Percentiles rank a stretch among this genome's conserved stretches.
Evolutionary conservation across 2,888 invertebrate species (phyloP).

Genomic region (Furcula furcula): DNA sequence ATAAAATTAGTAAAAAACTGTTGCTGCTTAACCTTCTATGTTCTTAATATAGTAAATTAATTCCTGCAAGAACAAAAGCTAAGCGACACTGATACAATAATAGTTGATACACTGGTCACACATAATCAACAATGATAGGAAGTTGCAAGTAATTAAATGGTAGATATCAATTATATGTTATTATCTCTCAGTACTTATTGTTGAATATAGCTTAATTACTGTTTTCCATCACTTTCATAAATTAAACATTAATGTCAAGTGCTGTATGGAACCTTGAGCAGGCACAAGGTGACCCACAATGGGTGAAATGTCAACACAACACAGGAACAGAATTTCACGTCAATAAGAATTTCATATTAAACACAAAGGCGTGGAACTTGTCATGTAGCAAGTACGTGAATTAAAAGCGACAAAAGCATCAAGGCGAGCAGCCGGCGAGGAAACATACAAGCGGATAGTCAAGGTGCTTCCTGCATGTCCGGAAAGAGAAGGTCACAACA

Average conservation of each 20-base stretch:
- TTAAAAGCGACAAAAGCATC: slow-evolving; percentile 63
- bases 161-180: slow-evolving; percentile 28
- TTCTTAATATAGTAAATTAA: not conserved
- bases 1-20: too few species aligned
- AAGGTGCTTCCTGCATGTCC: slow-evolving; percentile 81
- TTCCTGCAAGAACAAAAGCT: slow-evolving; percentile 7
- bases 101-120: slow-evolving; percentile 17
- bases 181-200: slow-evolving; percentile 29
- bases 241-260: slow-evolving; percentile 71
- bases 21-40: not conserved
- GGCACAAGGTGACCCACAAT: slow-evolving; percentile 73
- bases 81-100: slow-evolving; percentile 6
- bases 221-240: slow-evolving; percentile 43
- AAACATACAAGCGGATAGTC: slow-evolving; percentile 72
- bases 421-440: slow-evolving; percentile 73
- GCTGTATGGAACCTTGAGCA: slow-evolving; percentile 62
- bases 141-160: slow-evolving; percentile 28
- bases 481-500: slow-evolving; percentile 79
- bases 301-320: slow-evolving; percentile 74
- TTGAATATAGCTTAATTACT: slow-evolving; percentile 54
- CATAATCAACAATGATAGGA: slow-evolving; percentile 40
- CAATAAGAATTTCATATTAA: slow-evolving; percentile 46
- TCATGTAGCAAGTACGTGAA: slow-evolving; percentile 54
- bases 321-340: slow-evolving; percentile 53
- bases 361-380: slow-evolving; percentile 55